Percentiles rank a stretch among this genome's conserved stretches.
Evolutionary conservation across 92 coral and sea anemone genomes (phyloP).

Genomic region (Galaxea fascicularis): DNA sequence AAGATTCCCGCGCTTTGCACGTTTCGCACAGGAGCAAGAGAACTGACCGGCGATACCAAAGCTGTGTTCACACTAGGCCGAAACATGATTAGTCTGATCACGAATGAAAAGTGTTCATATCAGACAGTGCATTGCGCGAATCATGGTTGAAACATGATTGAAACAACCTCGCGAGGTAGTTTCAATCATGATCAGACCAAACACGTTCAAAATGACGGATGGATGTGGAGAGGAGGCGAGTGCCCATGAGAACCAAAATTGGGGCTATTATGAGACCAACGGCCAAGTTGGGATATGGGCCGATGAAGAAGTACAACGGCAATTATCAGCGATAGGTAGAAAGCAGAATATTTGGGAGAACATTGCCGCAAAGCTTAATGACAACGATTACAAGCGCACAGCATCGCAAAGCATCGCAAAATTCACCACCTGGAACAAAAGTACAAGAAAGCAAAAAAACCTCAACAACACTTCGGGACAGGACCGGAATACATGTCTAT

Average conservation of each 20-base stretch:
- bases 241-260: not conserved
- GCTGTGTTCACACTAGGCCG: too few species aligned
- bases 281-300: not conserved
- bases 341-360: too few species aligned
- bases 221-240: not conserved
- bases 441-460: conserved; percentile 12
- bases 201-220: too few species aligned
- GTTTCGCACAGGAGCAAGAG: too few species aligned
- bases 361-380: not conserved
- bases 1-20: too few species aligned
- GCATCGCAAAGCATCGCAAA: not conserved
- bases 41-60: too few species aligned
- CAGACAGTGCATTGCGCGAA: too few species aligned
- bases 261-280: not conserved
- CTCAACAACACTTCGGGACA: conserved; percentile 19
- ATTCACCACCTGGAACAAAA: conserved; percentile 9
- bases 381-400: not conserved
- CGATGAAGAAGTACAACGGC: conserved; percentile 4
- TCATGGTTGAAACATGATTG: too few species aligned
- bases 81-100: too few species aligned
- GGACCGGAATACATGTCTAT: conserved; percentile 24
- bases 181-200: too few species aligned
- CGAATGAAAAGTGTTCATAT: too few species aligned
- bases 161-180: too few species aligned
- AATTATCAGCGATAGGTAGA: not conserved